These are phyloP conservation scores for Rhagologus leucostigma DNA, from an alignment of 2,113 vertebrate genomes.

Conservation along the genomic window DNA sequence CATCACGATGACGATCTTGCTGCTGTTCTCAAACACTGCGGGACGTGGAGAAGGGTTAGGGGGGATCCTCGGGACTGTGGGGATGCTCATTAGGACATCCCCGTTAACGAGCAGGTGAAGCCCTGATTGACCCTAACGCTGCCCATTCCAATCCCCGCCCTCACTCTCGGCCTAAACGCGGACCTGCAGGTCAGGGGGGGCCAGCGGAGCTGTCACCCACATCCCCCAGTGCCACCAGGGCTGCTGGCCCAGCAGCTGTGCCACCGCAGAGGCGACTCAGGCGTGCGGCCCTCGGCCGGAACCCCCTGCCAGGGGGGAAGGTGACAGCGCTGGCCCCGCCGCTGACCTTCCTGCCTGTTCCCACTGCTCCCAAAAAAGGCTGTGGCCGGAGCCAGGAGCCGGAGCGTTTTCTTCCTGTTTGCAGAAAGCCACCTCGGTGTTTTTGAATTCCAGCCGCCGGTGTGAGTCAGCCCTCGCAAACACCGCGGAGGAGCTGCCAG, in stretches of 20 bases:
- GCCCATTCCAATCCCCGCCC: accelerated
- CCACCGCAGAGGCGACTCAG: background rate
- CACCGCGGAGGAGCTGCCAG: background rate
- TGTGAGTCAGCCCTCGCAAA: constrained; percentile 19
- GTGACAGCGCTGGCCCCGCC: background rate
- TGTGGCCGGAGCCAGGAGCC: accelerated
- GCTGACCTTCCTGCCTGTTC: accelerated
- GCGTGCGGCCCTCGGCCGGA: accelerated
- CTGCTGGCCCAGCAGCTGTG: background rate
- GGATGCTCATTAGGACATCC: accelerated
- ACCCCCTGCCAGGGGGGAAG: background rate
- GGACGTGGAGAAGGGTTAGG: background rate
- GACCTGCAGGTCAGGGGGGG: background rate
- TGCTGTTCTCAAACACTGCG: constrained; percentile 94
- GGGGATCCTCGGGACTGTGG: accelerated
- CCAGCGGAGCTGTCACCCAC: background rate
- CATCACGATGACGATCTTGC: constrained; percentile 98
- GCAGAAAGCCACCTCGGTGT: background rate
- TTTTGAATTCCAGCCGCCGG: background rate
- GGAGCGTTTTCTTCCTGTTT: background rate
- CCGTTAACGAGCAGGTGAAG: accelerated
- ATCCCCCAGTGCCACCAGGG: background rate
- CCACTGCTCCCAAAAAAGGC: background rate
- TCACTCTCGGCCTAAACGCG: accelerated
- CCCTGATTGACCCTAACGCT: accelerated